phyloP scores from a whole-genome alignment of 92 coral and sea anemone species.

The Siderastrea siderea region DNA sequence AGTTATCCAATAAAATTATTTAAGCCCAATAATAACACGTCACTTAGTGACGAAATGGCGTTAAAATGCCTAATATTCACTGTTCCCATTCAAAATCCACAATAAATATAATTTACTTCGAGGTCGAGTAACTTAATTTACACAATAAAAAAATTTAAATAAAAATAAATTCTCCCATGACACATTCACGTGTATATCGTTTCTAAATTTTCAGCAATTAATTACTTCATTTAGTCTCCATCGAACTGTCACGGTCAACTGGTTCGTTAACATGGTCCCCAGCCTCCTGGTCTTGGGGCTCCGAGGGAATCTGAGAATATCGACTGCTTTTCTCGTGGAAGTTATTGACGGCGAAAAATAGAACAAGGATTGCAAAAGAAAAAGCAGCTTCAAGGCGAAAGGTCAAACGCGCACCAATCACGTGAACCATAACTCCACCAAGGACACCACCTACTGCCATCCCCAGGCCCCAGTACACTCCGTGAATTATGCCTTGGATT shows the following conservation, averaged over 20 bases:
- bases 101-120: slow-evolving; percentile 4
- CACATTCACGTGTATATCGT: not conserved
- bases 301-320: slow-evolving; percentile 57
- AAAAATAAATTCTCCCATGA: not conserved
- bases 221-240: not conserved
- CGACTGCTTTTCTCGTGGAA: slow-evolving; percentile 51
- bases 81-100: not conserved
- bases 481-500: slow-evolving; percentile 92
- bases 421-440: slow-evolving; percentile 87
- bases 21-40: not conserved
- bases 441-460: slow-evolving; percentile 93
- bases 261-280: slow-evolving; percentile 24
- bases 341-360: slow-evolving; percentile 75
- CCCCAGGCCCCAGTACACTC: slow-evolving; percentile 96
- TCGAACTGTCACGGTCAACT: not conserved
- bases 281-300: slow-evolving; percentile 47
- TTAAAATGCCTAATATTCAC: not conserved
- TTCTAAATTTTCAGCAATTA: not conserved
- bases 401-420: slow-evolving; percentile 85
- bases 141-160: not conserved
- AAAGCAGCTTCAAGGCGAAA: slow-evolving; percentile 82
- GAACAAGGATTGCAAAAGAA: slow-evolving; percentile 75
- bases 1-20: no score
- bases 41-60: slow-evolving; percentile 2
- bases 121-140: not conserved